Base-by-base conservation (phyloP, 1,140 invertebrate genomes). In the Lasioglossum baleicum region DNA sequence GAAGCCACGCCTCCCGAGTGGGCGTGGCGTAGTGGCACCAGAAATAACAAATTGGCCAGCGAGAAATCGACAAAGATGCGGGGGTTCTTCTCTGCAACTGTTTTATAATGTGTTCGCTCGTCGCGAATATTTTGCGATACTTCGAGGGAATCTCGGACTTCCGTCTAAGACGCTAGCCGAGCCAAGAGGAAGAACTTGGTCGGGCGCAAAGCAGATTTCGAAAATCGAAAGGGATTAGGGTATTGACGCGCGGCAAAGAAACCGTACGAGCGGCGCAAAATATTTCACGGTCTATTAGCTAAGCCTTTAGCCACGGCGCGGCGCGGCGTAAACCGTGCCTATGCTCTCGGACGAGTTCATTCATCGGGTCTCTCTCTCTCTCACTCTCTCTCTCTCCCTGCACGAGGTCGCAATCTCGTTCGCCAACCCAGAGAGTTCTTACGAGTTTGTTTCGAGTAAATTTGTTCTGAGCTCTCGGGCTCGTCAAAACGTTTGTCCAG, bases 221-320 rank as follows among this genome's bases (percentile, higher is more conserved):
- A 79, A 79, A 79, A 65, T 73, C 69, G 76, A 73, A 72, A 40
- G 5, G 69, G 76, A 78, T 78, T 65, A 65, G 53, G n/a, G 66
- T 11, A 51, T 60, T 20, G 75, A 71, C 60, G 48, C 58, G 69
- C 7, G 5, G n/a, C 8, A 8, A 13, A 10, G 76, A 79, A 73
- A 56, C n/a, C 76, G 48, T 73, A 79, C 17, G 44, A 79, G 76
- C 31, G 76, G 48, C 1, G 35, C 56, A 58, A 73, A 73, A 79
- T 79, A 73, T 65, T 73, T 56, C 48, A 65, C 48, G 51, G 69
- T 72, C 71, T 56, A 53, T 72, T 78, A 56, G 69, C 35, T 72
- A 78, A 78, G 42, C 35, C 68, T 22, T 78, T 22, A 13, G 15
- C 53, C 53, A 17, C 11, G 65, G 17, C 53, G 7, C 17, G 15